Percentiles rank a stretch among this genome's conserved stretches.
These are phyloP conservation scores for Ectropis grisescens DNA, from an alignment of 1,140 invertebrate genomes.

Conservation along the genomic window DNA sequence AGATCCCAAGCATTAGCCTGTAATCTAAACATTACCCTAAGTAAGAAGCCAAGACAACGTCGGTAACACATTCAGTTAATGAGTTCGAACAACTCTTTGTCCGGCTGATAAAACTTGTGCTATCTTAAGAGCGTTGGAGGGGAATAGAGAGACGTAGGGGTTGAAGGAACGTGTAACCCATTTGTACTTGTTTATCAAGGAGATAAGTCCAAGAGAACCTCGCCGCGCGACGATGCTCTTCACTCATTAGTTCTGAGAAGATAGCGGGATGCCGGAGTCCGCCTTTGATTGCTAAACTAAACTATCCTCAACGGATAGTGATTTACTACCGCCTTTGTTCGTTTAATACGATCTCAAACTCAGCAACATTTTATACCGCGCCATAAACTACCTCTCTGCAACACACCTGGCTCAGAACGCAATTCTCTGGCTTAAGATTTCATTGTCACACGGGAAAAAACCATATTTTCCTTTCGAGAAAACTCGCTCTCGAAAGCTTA, in stretches of 20 bases:
- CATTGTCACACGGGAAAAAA: too few relatives aligned
- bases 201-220: conserved; percentile 39
- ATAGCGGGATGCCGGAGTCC: conserved; percentile 38
- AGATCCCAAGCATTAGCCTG: too few relatives aligned
- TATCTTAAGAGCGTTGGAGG: conserved; percentile 43
- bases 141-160: conserved; percentile 34
- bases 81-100: conserved; percentile 30
- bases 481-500: conserved; percentile 6
- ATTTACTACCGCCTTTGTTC: conserved; percentile 30
- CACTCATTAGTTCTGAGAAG: conserved; percentile 46
- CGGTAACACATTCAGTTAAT: conserved; percentile 35
- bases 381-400: too few relatives aligned
- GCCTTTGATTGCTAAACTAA: conserved; percentile 49
- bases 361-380: too few relatives aligned
- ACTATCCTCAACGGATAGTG: conserved; percentile 28
- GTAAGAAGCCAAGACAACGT: too few relatives aligned
- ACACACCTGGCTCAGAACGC: too few relatives aligned
- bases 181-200: conserved; percentile 56
- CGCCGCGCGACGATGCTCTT: conserved; percentile 26
- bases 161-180: conserved; percentile 44
- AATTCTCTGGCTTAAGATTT: too few relatives aligned
- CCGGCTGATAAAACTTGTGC: conserved; percentile 38
- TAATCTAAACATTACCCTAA: too few relatives aligned
- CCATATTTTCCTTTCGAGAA: conserved; percentile 1
- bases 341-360: too few relatives aligned